phyloP scores from a whole-genome alignment of 2,797 vertebrate genomes.

The Oreochromis mossambicus region DNA sequence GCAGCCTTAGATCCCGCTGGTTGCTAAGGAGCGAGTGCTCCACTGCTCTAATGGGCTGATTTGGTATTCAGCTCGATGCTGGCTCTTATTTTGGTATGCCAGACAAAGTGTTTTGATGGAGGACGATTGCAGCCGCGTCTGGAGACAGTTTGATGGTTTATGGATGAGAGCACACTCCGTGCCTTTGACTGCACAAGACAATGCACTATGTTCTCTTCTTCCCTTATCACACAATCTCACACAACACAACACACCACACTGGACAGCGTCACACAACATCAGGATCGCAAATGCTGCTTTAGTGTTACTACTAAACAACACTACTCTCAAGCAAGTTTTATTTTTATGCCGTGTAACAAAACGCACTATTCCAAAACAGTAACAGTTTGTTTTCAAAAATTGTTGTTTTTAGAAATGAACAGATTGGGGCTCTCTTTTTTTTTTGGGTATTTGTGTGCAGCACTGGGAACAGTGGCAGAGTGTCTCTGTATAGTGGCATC shows the following conservation, averaged over 20 bases:
- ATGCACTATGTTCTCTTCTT: constrained; percentile 80
- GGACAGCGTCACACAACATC: constrained; percentile 74
- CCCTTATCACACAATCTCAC: constrained; percentile 71
- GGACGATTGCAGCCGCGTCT: constrained; percentile 98
- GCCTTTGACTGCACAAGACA: constrained; percentile 87
- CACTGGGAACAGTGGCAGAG: constrained; percentile 68
- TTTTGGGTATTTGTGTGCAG: constrained; percentile 46
- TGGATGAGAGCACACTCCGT: constrained; percentile 90
- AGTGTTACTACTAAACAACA: constrained; percentile 36
- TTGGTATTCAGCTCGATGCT: constrained; percentile 95
- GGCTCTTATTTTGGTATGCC: constrained; percentile 99
- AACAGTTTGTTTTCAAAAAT: constrained; percentile 59
- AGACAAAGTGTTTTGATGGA: constrained; percentile 99
- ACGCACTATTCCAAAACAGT: constrained; percentile 32
- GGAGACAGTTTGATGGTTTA: constrained; percentile 92
- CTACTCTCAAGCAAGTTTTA: constrained; percentile 49
- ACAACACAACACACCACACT: constrained; percentile 61
- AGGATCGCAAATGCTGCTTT: constrained; percentile 54
- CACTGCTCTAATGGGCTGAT: constrained; percentile 96
- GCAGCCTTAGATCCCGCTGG: constrained; percentile 88
- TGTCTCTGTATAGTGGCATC: constrained; percentile 62
- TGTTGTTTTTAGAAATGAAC: constrained; percentile 64
- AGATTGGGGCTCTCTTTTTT: constrained; percentile 52
- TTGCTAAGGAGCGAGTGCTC: constrained; percentile 97
- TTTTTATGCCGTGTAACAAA: constrained; percentile 46